Conservation (phyloP, 2,888 invertebrate species). For the Theretra japonica region DNA sequence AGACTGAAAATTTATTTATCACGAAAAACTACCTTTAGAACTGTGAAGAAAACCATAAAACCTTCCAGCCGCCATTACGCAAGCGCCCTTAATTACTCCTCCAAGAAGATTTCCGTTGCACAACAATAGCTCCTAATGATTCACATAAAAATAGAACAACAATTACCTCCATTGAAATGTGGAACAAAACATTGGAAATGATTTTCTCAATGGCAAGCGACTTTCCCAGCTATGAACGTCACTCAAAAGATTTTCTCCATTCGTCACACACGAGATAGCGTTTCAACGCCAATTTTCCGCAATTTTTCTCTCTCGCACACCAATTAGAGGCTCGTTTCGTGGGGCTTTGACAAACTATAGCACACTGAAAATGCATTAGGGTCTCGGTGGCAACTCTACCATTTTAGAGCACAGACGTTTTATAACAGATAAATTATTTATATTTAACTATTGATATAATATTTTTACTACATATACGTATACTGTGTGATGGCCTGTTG, state of each 20-base stretch:
- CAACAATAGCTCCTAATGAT: conserved; percentile 1
- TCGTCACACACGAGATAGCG: conserved; percentile 25
- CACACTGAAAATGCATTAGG: neutral
- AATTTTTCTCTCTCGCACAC: conserved; percentile 22
- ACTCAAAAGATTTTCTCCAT: conserved; percentile 18
- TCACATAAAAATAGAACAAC: neutral
- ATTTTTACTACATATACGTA: too few species aligned
- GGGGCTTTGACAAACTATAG: conserved; percentile 20
- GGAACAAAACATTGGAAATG: conserved; percentile 27
- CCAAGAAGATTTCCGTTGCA: neutral
- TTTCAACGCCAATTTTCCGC: conserved; percentile 18
- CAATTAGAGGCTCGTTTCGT: conserved; percentile 11
- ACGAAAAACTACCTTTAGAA: neutral
- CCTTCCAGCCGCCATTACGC: neutral
- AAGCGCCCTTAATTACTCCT: neutral
- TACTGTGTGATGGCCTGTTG: too few species aligned
- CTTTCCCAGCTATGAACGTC: neutral
- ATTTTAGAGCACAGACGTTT: neutral
- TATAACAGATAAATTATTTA: neutral
- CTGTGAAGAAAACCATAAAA: too few species aligned
- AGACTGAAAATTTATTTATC: too few species aligned
- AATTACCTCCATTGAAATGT: conserved; percentile 23
- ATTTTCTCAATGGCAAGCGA: neutral
- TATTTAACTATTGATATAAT: neutral
- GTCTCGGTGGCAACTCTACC: neutral